Evolutionary conservation across 2,888 invertebrate genomes (phyloP), one percentile per base, ranked within the genome.

Genomic region (Dynastes tityus): DNA sequence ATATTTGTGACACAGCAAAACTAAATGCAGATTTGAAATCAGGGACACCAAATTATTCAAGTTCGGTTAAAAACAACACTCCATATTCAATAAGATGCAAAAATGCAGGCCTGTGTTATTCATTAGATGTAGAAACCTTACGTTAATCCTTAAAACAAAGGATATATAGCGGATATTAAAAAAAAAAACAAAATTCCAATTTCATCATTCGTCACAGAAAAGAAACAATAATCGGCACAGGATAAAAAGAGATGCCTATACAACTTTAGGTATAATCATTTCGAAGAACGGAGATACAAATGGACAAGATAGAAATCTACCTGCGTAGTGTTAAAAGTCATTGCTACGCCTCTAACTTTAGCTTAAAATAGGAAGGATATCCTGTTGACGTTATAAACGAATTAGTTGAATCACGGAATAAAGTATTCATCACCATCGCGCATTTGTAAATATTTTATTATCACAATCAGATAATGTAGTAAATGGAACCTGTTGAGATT

Each of bases 231-330:
- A 64, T 32, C 64, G n/a, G 8, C 32, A 64, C 64, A 64, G n/a
- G n/a, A 64, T 13, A n/a, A 13, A 64, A 11, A 32, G 64, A 11
- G 2, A 9, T 11, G 29, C 9, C 6, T 45, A 64, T 13, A 64
- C 64, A 13, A 2, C 32, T 32, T 32, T 3, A 1, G 32, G 5
- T 9, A 64, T 64, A n/a, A 27, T 45, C 45, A 45, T 45, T 45
- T 45, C 45, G 11, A 45, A 45, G 45, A 45, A 45, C 45, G 11
- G 2, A 45, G 45, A 45, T 45, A 45, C 45, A 45, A 49, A 22
- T 45, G 45, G 40, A 64, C n/a, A 64, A 11, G 29, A 29, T 61
- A 61, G 9, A 27, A 61, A 61, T 61, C 22, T 63, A 63, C 63
- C 63, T 63, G 63, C 63, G 29, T 32, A 11, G 13, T 13, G 27